Evolutionary conservation across 2,113 vertebrate species (phyloP), one percentile per base, ranked within the genome.

Genomic region (Scortum barcoo): DNA sequence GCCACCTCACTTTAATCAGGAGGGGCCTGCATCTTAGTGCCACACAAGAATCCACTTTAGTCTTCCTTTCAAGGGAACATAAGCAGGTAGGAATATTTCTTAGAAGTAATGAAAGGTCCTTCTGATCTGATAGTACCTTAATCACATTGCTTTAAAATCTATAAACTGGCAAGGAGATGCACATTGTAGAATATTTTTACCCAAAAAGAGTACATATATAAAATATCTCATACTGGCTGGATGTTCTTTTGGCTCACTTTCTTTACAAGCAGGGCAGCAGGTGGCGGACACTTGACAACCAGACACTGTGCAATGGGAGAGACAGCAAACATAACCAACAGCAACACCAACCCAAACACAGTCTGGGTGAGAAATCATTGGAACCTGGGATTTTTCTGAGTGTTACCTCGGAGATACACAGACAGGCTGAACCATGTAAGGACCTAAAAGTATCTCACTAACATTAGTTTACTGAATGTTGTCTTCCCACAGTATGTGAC

Each of bases 1-100:
- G 97, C 17, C 96, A 95, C n/a, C 75, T 98, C 73, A 96, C 91
- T 12, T 88, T 97, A 33, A 85, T 87, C 2, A 90, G 92, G 40
- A 81, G 87, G 17, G 92, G 93, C 17, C 89, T 97, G 17, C 91
- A 97, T 88, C 95, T 98, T 7, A 93, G 91, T 56, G 90, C 86
- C 16, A 90, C 90, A 40, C 92, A 91, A 24, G 88, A 93, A 28
- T 93, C 95, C 16, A 92, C 93, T 53, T 92, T 95, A 76, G 82
- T 97, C 46, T 96, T 96, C 57, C 77, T 97, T 63, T 96, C 95
- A 0, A 94, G 57, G 38, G 92, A 95, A 65, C 91, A 91, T 50
- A 93, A 91, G 76, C 90, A 93, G 89, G 92, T 94, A 76, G 44
- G 4, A 53, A 36, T 26, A 51, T 72, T 72, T 60, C 42, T 4